Evolutionary conservation across 2,113 vertebrate species (phyloP), one percentile per base, ranked within the genome.

Genomic region (Gymnarchus niloticus): DNA sequence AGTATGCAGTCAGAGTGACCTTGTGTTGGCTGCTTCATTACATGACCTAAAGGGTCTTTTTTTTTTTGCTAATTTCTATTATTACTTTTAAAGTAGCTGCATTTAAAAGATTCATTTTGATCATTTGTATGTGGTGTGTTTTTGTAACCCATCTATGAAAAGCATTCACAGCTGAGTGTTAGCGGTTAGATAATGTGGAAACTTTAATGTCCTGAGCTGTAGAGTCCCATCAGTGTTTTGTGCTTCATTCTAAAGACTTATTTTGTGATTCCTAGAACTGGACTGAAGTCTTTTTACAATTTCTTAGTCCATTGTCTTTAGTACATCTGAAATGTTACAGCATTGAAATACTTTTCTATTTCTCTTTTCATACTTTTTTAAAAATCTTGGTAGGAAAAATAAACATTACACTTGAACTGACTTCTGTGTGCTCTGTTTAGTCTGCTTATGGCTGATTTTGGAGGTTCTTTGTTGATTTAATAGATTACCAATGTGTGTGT

Each of bases 341-440:
- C 33, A 56, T 54, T 52, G 19, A 85, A 48, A 52, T 23, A 23
- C 83, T 85, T 80, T 25, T 83, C 25, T 86, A 51, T 51, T 73
- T 41, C 56, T 21, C 28, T 37, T 51, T 82, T 51, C 83, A 86
- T 86, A 83, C 78, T 51, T 56, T 81, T 61, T 86, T 52, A 52
- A 14, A 54, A 86, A 73, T 33, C 80, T 86, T 73, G 9, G 19
- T 86, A 83, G 78, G 23, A 77, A 82, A 61, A 86, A 86, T 86
- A 86, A 86, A 82, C 57, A 86, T 65, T 83, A n/a, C 56, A 65
- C 46, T 81, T 83, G 57, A 86, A 86, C 85, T 83, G 80, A 59
- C 59, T 17, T 4, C 6, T 65, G 48, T 77, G 1, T 86, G 49
- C 19, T 46, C 57, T 41, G 33, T 73, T 33, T 54, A 10, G 33